A percentile compares a stretch with the other conserved stretches of the same genome.
Conservation (phyloP, 2,113 vertebrate genomes). For the Grallaria varia region DNA sequence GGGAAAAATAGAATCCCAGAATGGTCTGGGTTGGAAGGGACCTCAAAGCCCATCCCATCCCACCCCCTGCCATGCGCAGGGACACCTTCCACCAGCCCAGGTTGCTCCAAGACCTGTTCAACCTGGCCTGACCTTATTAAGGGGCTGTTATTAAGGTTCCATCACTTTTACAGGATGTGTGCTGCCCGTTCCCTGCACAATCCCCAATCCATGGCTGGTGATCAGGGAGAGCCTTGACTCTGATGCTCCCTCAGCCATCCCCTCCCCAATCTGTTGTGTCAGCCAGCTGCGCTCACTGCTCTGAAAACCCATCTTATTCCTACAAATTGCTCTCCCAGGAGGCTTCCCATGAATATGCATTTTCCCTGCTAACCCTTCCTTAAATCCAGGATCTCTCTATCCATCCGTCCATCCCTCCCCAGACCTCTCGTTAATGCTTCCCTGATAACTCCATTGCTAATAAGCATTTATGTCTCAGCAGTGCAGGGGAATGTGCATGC, state of each 20-base stretch:
- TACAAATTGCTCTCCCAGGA: neutral
- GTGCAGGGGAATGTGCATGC: neutral
- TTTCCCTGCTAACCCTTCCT: neutral
- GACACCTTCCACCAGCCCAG: neutral
- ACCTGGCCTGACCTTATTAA: no score
- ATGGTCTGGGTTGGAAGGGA: neutral
- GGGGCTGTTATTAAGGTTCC: no score
- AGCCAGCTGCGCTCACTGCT: neutral
- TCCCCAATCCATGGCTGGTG: neutral
- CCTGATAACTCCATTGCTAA: neutral
- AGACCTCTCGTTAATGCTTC: neutral
- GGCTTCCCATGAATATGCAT: neutral
- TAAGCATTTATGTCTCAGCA: neutral
- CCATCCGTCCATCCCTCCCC: neutral
- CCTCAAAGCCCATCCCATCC: neutral
- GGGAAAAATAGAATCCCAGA: neutral
- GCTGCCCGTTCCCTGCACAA: neutral
- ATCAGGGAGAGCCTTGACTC: neutral
- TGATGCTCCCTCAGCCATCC: neutral
- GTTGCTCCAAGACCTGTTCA: neutral
- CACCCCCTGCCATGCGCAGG: neutral
- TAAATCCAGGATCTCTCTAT: neutral
- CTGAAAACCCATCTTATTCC: neutral
- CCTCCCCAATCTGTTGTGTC: neutral
- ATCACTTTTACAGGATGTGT: no score